Evolutionary conservation across 2,797 vertebrate genomes (phyloP).

Genomic region (Rhabdomys pumilio): DNA sequence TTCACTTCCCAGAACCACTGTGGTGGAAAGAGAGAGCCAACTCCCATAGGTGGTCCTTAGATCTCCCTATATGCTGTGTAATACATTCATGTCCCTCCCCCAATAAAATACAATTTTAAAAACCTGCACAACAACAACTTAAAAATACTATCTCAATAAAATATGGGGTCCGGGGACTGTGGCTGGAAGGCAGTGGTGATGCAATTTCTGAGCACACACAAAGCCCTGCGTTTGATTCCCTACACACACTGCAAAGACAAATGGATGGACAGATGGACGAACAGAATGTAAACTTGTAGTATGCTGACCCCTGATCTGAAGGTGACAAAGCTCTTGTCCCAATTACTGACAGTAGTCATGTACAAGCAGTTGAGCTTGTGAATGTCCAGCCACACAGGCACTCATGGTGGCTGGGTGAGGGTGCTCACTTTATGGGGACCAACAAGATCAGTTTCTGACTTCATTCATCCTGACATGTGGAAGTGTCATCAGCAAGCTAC

Average conservation of each 20-base stretch:
- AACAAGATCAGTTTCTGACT: background rate
- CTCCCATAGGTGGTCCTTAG: background rate
- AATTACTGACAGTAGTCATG: background rate
- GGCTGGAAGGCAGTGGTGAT: background rate
- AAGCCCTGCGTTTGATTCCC: background rate
- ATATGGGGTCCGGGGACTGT: background rate
- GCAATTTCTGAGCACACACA: background rate
- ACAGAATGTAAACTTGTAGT: background rate
- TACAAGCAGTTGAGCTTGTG: background rate
- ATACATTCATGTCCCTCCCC: background rate
- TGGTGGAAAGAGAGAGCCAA: background rate
- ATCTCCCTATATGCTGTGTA: background rate
- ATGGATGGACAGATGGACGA: background rate
- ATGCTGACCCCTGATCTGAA: background rate
- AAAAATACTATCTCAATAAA: background rate
- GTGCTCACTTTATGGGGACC: too few relatives aligned
- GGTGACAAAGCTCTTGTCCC: background rate
- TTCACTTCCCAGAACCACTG: background rate
- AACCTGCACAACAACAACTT: background rate
- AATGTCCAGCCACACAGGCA: background rate
- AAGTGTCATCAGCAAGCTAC: background rate
- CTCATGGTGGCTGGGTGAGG: fast-evolving
- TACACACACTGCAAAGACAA: background rate
- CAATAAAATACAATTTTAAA: background rate
- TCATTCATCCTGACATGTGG: background rate